Percentiles rank a stretch among this genome's conserved stretches.
phyloP scores from a whole-genome alignment of 2,888 invertebrate species.

The Adelphocoris suturalis region DNA sequence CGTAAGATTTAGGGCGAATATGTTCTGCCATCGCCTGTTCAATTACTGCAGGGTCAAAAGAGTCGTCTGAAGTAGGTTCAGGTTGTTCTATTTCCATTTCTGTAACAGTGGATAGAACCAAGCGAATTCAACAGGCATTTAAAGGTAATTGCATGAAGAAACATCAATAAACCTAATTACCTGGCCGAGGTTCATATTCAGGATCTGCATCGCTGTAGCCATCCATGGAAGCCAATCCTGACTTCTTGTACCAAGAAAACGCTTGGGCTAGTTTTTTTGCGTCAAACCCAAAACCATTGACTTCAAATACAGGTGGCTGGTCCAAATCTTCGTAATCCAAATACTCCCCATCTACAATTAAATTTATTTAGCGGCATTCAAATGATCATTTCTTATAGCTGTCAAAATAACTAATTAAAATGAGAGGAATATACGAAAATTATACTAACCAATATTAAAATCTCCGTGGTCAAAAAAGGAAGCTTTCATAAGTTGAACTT shows the following conservation, averaged over 20 bases:
- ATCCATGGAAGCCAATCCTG: slow-evolving; percentile 52
- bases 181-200: slow-evolving; percentile 51
- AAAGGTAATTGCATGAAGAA: too few relatives aligned
- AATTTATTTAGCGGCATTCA: too few relatives aligned
- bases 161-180: background rate
- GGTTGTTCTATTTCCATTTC: slow-evolving; percentile 21
- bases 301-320: slow-evolving; percentile 72
- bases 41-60: slow-evolving; percentile 23
- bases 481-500: slow-evolving; percentile 91
- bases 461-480: slow-evolving; percentile 81
- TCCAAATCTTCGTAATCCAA: slow-evolving; percentile 73
- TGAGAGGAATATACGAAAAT: background rate
- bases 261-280: slow-evolving; percentile 72
- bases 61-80: background rate
- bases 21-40: slow-evolving; percentile 38
- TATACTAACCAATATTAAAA: slow-evolving; percentile 71
- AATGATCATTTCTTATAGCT: too few relatives aligned
- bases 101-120: background rate
- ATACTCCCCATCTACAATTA: slow-evolving; percentile 74
- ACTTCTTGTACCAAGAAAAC: slow-evolving; percentile 70
- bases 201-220: slow-evolving; percentile 39
- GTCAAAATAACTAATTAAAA: too few relatives aligned
- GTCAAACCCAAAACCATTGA: slow-evolving; percentile 73
- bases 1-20: slow-evolving; percentile 79
- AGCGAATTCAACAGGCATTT: background rate